Base-by-base conservation (phyloP, 2,888 invertebrate species). In the Machimus rusticus region DNA sequence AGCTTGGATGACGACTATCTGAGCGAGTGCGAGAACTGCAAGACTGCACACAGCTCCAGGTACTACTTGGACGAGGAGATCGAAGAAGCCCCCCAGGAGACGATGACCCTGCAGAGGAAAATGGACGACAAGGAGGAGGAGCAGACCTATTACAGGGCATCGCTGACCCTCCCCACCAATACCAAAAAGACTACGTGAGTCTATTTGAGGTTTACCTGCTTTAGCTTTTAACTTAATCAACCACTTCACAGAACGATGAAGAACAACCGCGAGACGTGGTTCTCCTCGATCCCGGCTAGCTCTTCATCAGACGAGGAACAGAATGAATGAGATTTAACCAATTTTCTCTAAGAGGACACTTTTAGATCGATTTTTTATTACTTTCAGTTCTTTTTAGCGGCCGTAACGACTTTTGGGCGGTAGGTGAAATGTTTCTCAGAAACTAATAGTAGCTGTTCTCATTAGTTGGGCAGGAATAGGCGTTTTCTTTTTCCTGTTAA, bases 11-110 rank as follows among this genome's bases (percentile, higher is more conserved):
- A 96, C 91, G 96, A 96, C 92, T 96, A 96, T 91, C 94, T 96
- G 89, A 96, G 95, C 92, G 97, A 97, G 93, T 97, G 97, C 92
- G 97, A 96, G 93, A 97, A 97, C 93, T 97, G 97, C 93, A 96
- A 97, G 93, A 95, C 96, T 82, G 95, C 96, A 5, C 95, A 94
- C 90, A 95, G 95, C 89, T 95, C 95, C 89, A 94, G 95, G 89
- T 94, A 94, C 90, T 95, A 94, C 91, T 93, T 95, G 89, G 94
- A 94, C 90, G 94, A 94, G 89, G 89, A 91, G 66, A 91, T 89
- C 57, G 94, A 94, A 88, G 93, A 94, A 88, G 92, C 94, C 77
- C 94, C 94, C 39, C 95, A 95, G 88, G 95, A 95, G 91, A 95
- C 95, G 1, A 95, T 95, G 95, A 95, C 95, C 51, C 91, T 95